phyloP scores from a whole-genome alignment of 35 echinoderm and acorn worm species.

The Heliocidaris tuberculata region DNA sequence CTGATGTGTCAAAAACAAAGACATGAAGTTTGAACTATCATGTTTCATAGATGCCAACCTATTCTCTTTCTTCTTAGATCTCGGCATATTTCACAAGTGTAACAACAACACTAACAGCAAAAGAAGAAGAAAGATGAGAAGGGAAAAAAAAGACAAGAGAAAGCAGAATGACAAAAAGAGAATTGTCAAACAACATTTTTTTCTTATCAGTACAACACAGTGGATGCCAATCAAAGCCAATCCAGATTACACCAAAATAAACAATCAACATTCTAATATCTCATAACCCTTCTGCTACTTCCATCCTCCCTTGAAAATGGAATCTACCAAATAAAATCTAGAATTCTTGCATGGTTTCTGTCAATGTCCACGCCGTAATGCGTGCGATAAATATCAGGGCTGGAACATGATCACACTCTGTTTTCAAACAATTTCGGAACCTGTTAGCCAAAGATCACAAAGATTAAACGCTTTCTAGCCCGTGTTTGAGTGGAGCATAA shows the following conservation, averaged over 20 bases:
- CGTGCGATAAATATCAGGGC: background rate
- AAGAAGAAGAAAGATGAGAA: background rate
- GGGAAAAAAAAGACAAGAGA: background rate
- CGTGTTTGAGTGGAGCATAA: background rate
- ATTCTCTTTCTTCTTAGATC: background rate
- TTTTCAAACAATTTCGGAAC: background rate
- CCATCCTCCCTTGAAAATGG: background rate
- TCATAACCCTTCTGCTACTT: background rate
- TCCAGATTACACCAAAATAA: background rate
- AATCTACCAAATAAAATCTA: background rate
- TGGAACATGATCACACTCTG: background rate
- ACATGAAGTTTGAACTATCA: background rate
- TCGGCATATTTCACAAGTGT: too few species aligned
- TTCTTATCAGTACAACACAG: too few species aligned
- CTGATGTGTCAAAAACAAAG: background rate
- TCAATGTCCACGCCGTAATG: background rate
- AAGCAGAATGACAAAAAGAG: background rate
- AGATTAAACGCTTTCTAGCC: background rate
- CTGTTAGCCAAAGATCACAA: constrained; percentile 10
- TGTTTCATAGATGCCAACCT: background rate
- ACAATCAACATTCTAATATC: background rate
- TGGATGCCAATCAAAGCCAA: background rate
- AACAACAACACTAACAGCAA: background rate
- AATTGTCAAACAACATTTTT: background rate
- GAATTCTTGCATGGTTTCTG: background rate